phyloP scores from a whole-genome alignment of 2,797 vertebrate species.

The Phaenicophaeus curvirostris region DNA sequence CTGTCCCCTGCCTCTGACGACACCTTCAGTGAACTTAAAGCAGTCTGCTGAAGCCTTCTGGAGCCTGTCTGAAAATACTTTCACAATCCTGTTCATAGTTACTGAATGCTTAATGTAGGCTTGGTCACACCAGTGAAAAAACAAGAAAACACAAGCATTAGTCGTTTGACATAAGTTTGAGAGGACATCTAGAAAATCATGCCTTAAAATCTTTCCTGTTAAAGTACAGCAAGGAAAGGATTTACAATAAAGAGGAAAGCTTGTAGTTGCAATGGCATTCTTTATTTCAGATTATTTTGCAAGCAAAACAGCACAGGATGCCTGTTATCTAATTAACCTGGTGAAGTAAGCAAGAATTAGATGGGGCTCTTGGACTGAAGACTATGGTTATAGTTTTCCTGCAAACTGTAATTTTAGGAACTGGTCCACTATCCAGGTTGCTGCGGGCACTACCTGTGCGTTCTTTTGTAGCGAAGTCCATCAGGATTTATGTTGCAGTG shows the following conservation, averaged over 20 bases:
- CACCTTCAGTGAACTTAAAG: neutral
- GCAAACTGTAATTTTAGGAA: neutral
- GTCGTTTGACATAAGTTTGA: neutral
- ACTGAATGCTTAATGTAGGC: neutral
- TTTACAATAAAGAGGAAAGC: neutral
- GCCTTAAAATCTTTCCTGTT: neutral
- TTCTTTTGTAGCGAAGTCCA: neutral
- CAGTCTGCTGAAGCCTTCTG: neutral
- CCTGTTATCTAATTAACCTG: neutral
- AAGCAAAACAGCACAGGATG: neutral
- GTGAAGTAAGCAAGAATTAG: neutral
- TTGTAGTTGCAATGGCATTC: neutral
- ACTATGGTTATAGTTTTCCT: neutral
- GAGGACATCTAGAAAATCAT: neutral
- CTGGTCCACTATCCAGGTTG: neutral
- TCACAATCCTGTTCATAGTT: neutral
- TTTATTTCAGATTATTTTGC: conserved; percentile 36
- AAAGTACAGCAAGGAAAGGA: neutral
- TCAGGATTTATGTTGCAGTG: neutral
- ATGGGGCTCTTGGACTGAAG: neutral
- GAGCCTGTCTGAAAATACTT: neutral
- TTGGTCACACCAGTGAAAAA: neutral
- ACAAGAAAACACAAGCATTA: neutral
- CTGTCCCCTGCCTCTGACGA: neutral
- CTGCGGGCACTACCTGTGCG: rapidly evolving